Evolutionary conservation across 2,797 vertebrate genomes (phyloP), one percentile per base, ranked within the genome.

Genomic region (Coranthus polyacanthus): DNA sequence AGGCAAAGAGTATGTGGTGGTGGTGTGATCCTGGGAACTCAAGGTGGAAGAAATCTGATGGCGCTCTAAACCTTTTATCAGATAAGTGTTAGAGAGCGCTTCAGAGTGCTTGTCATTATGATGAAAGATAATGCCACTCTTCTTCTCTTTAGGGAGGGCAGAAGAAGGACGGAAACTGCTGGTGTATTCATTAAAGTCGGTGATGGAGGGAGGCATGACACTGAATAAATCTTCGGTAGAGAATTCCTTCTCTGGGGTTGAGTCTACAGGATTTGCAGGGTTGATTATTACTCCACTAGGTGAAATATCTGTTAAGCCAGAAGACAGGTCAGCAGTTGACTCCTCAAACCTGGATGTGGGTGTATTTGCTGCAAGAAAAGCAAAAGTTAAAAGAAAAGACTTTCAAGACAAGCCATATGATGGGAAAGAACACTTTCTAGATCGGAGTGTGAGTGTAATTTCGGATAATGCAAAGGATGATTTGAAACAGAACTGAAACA

Each of bases 311-410:
- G 38, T 55, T 37, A 75, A 56, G 62, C 39, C 57, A 39, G 65
- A 61, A 0, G 57, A 56, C 24, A 12, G 45, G 37, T 58, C 50
- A 50, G 11, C 8, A 10, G 29, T 21, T 6, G 68, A 75, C 12
- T 57, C 84, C 72, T 91, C 85, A 74, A 63, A 88, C 65, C 56
- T 68, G 52, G 89, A 59, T 60, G 59, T 66, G 72, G 87, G n/a
- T 41, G 45, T 38, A 49, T 73, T 43, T 51, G 78, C 86, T 63
- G 82, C 81, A 92, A 89, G 91, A 93, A 90, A 91, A 80, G 70
- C 46, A 82, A 75, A 86, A 84, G 85, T 86, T 79, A 74, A 81
- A 75, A 21, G 29, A 10, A 29, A 16, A 11, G 29, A 32, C 50
- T 52, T 21, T n/a, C n/a, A 12, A 24, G 21, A 15, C 36, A n/a